Evolutionary conservation across 2,113 vertebrate species (phyloP).

Genomic region (Columba livia): DNA sequence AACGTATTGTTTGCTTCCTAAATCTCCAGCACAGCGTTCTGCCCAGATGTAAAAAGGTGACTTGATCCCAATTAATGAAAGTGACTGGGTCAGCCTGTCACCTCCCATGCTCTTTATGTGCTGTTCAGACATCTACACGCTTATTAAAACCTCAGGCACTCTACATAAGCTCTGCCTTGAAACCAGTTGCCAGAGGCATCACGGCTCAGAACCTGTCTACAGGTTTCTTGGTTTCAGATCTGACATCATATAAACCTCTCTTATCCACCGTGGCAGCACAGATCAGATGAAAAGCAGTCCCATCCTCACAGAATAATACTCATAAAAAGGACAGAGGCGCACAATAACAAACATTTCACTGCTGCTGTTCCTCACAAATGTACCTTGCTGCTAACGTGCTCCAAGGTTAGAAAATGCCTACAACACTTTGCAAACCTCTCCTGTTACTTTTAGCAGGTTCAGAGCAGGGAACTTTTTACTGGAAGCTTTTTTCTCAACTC

Average conservation of each 20-base stretch:
- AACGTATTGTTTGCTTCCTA: neutral
- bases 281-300: conserved; percentile 45
- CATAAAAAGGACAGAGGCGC: conserved; percentile 8
- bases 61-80: conserved; percentile 97
- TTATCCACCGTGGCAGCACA: conserved; percentile 30
- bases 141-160: conserved; percentile 75
- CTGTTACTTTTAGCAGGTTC: neutral
- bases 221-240: conserved; percentile 71
- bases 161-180: conserved; percentile 67
- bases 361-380: neutral
- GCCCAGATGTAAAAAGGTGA: conserved; percentile 83
- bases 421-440: neutral
- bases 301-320: conserved; percentile 46
- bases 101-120: conserved; percentile 86
- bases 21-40: conserved; percentile 63
- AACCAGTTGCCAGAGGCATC: conserved; percentile 68
- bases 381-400: neutral
- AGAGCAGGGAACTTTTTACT: neutral
- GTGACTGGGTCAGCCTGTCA: conserved; percentile 90
- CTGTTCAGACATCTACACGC: conserved; percentile 70
- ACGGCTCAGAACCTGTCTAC: conserved; percentile 69
- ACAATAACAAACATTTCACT: conserved; percentile 65
- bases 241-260: conserved; percentile 44
- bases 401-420: neutral
- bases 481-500: neutral